phyloP scores from a whole-genome alignment of 2,113 vertebrate species.

The Anser brachyrhynchus region DNA sequence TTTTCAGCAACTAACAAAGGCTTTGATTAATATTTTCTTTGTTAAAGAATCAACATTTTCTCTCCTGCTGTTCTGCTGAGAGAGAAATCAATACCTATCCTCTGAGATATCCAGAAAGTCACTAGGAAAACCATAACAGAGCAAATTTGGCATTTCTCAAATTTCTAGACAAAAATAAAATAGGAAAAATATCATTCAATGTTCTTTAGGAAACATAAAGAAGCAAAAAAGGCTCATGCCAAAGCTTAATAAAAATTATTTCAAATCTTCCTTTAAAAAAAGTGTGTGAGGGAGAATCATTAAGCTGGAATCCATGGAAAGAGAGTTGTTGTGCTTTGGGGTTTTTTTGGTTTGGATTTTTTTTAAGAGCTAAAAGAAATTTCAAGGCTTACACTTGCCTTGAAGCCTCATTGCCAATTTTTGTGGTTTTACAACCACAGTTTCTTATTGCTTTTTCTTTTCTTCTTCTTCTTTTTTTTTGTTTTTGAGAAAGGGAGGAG shows the following conservation, averaged over 20 bases:
- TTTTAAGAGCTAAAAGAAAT: slow-evolving; percentile 60
- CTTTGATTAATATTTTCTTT: slow-evolving; percentile 39
- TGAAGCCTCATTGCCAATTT: slow-evolving; percentile 54
- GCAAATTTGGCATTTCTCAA: background rate
- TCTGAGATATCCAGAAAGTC: slow-evolving; percentile 22
- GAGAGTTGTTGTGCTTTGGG: slow-evolving; percentile 46
- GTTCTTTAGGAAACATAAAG: background rate
- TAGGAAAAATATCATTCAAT: background rate
- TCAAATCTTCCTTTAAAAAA: background rate
- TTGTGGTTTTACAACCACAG: slow-evolving; percentile 62
- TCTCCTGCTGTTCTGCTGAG: slow-evolving; percentile 24
- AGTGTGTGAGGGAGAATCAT: background rate
- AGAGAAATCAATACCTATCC: slow-evolving; percentile 37
- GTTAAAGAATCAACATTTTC: slow-evolving; percentile 9
- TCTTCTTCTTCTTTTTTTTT: background rate
- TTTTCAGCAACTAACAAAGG: background rate
- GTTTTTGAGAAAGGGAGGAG: background rate
- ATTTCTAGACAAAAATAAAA: slow-evolving; percentile 43
- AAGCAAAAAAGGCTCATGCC: background rate
- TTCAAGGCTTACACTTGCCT: slow-evolving; percentile 64
- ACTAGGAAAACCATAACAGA: background rate
- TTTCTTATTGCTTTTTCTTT: background rate
- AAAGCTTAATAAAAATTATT: slow-evolving; percentile 20
- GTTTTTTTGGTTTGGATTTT: slow-evolving; percentile 25
- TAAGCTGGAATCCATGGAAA: slow-evolving; percentile 52